phyloP scores from a whole-genome alignment of 2,888 invertebrate species.

The Koerneria pararmatus region DNA sequence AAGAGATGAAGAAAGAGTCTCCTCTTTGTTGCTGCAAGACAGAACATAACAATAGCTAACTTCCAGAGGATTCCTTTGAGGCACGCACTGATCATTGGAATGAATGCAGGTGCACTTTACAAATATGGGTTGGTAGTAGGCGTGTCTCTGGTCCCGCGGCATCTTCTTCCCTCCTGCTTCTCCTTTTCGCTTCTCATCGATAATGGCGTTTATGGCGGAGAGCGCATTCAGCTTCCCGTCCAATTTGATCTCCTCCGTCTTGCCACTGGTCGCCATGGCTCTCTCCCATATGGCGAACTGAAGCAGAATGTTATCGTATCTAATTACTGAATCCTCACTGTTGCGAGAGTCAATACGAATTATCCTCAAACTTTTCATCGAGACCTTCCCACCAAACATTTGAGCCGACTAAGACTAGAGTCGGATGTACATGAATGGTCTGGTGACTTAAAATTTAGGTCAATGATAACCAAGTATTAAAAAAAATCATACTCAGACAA shows the following conservation, averaged over 20 bases:
- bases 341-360: no score
- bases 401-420: no score
- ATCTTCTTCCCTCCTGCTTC: no score
- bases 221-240: not conserved
- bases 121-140: slow-evolving; percentile 54
- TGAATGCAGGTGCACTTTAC: slow-evolving; percentile 51
- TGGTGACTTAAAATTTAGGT: no score
- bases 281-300: slow-evolving; percentile 52
- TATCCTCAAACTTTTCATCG: no score
- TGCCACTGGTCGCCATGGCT: slow-evolving; percentile 39
- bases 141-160: slow-evolving; percentile 43
- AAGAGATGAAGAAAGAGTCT: not conserved
- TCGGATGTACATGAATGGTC: no score
- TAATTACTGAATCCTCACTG: no score
- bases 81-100: slow-evolving; percentile 55
- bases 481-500: no score
- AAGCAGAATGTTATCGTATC: slow-evolving; percentile 21
- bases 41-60: slow-evolving; percentile 24
- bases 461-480: no score
- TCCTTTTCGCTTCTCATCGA: no score
- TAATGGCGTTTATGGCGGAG: not conserved
- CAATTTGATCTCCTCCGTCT: not conserved
- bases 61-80: slow-evolving; percentile 55
- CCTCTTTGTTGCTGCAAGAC: not conserved
- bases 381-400: no score